Base-by-base conservation (phyloP, 1,140 invertebrate species). In the Bombus fervidus region DNA sequence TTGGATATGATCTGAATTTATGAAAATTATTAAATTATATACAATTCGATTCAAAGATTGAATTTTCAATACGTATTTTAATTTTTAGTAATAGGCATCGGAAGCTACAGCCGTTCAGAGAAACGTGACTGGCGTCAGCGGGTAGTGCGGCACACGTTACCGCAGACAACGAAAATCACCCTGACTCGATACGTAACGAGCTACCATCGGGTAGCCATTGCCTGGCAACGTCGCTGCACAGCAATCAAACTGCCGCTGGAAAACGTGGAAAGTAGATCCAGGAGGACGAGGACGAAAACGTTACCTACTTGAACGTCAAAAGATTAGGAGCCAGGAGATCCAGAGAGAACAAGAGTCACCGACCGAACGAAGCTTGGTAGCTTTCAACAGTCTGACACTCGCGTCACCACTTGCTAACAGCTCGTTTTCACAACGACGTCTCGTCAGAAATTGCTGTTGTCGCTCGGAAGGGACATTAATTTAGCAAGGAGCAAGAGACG, bases 81-180 rank as follows among this genome's bases (percentile, higher is more conserved):
- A 69, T 71, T 62, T 83, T 37, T 86, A 95, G 98, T 96, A 98
- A 98, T 97, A 98, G 98, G 96, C 98, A 98, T 97, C 97, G 98
- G 96, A 98, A 98, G 96, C 96, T 98, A 95, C 97, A 98, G 96
- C 98, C 98, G 94, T 98, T 98, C 96, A 98, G 98, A 97, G 97
- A 98, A 97, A 98, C 98, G 97, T 98, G 97, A 98, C 97, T 97
- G 93, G 93, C 94, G 93, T 95, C 94, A 94, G 89, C 89, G 88
- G 95, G 94, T 94, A 94, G 95, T 93, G 94, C 93, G 95, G 95
- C 95, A 95, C 92, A 94, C 93, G 93, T 95, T 93, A 94, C 94
- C 93, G 94, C 93, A 93, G 93, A 92, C 91, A 94, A 93, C 91
- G 89, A 92, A 88, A 92, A 94, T 86, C 92, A 94, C 88, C 93